A percentile compares a stretch with the other conserved stretches of the same genome.
Conservation (phyloP, 2,797 vertebrate genomes). For the Huso huso region DNA sequence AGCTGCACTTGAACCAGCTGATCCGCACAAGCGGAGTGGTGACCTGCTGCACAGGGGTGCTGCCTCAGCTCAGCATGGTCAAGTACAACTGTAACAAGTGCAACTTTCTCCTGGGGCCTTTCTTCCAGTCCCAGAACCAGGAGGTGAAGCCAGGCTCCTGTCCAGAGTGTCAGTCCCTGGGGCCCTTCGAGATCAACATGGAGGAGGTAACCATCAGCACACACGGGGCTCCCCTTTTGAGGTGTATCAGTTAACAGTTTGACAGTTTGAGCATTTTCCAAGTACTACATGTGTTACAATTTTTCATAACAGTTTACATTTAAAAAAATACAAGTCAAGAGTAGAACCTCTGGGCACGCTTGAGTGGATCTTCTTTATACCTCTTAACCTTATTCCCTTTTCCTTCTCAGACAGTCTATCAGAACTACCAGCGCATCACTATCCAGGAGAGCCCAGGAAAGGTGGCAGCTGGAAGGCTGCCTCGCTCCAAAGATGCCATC, state of each 20-base stretch:
- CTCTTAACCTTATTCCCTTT: too few species aligned
- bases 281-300: too few species aligned
- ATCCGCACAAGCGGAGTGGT: constrained; percentile 94
- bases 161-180: constrained; percentile 87
- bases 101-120: constrained; percentile 86
- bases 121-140: constrained; percentile 95
- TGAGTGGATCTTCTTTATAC: too few species aligned
- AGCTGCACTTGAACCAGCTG: constrained; percentile 94
- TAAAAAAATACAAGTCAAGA: too few species aligned
- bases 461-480: constrained; percentile 86
- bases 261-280: too few species aligned
- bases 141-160: constrained; percentile 98
- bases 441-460: constrained; percentile 95
- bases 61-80: constrained; percentile 94
- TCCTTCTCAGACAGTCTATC: constrained; percentile 79
- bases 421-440: constrained; percentile 96
- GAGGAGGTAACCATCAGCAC: constrained; percentile 69
- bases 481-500: constrained; percentile 93
- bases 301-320: too few species aligned
- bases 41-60: constrained; percentile 85
- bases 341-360: too few species aligned
- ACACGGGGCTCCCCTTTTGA: too few species aligned
- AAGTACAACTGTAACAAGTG: constrained; percentile 98
- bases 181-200: constrained; percentile 98
- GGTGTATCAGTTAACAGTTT: background rate